phyloP scores from a whole-genome alignment of 2,888 invertebrate genomes.

The Oscheius myriophilus region DNA sequence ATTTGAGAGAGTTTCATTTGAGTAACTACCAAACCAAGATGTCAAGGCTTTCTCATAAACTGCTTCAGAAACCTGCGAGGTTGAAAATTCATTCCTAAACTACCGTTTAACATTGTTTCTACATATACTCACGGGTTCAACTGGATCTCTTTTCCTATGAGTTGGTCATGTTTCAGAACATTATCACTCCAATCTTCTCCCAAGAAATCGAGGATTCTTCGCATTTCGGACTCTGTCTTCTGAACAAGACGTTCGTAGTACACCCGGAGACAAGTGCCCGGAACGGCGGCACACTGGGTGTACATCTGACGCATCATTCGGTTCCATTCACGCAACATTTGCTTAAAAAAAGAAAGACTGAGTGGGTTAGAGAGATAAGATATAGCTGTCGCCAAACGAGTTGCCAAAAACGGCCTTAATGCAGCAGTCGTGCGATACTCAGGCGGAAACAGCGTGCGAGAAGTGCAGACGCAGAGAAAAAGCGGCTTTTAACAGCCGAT shows the following conservation, averaged over 20 bases:
- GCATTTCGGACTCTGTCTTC: constrained; percentile 88
- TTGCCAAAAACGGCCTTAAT: no score
- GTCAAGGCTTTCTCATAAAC: constrained; percentile 38
- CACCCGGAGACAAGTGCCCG: constrained; percentile 73
- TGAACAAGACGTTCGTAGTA: constrained; percentile 96
- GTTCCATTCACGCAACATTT: constrained; percentile 94
- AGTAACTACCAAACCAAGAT: constrained; percentile 44
- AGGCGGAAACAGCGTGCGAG: no score
- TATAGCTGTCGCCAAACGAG: no score
- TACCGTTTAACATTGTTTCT: not conserved
- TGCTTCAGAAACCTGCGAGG: constrained; percentile 43
- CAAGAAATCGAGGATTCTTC: constrained; percentile 85
- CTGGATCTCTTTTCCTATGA: constrained; percentile 44
- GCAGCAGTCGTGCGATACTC: no score
- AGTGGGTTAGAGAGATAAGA: no score
- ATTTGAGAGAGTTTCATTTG: constrained; percentile 29
- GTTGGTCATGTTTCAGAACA: constrained; percentile 46
- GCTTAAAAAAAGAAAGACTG: constrained; percentile 79
- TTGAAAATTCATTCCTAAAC: constrained; percentile 43
- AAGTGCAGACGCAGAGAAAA: no score
- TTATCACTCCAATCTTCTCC: constrained; percentile 91
- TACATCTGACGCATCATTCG: constrained; percentile 82
- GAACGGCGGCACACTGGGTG: constrained; percentile 80
- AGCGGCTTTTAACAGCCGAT: no score
- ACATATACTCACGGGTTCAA: constrained; percentile 81